Conservation (phyloP, 2,888 invertebrate species). For the Eumacrocentrus americanus region DNA sequence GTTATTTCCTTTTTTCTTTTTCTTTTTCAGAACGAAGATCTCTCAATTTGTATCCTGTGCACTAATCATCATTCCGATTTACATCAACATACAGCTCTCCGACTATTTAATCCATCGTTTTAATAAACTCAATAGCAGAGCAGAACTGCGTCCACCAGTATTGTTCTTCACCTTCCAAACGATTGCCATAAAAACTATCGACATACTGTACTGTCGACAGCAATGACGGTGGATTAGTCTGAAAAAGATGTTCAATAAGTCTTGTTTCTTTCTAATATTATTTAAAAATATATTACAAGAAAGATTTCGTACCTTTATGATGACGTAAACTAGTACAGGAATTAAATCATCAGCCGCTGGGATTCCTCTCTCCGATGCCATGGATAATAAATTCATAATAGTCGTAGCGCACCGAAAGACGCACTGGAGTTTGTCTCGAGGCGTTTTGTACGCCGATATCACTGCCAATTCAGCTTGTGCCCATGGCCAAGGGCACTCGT, state of each 20-base stretch:
- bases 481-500: constrained; percentile 95
- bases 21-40: background rate
- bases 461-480: constrained; percentile 89
- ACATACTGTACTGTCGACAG: constrained; percentile 97
- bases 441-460: constrained; percentile 89
- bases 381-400: constrained; percentile 90
- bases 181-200: constrained; percentile 85
- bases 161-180: constrained; percentile 86
- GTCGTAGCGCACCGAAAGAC: constrained; percentile 87
- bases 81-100: background rate
- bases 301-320: constrained; percentile 76
- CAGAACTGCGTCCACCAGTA: constrained; percentile 99
- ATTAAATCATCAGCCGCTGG: constrained; percentile 95
- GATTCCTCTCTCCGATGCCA: constrained; percentile 77
- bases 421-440: constrained; percentile 84
- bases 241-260: constrained; percentile 29
- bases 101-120: constrained; percentile 87
- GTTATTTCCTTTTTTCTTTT: background rate
- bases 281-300: background rate
- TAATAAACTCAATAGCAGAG: constrained; percentile 96
- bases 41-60: background rate
- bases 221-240: constrained; percentile 93
- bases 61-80: background rate
- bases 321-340: constrained; percentile 94
- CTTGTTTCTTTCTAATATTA: too few relatives aligned